A percentile compares a stretch with the other conserved stretches of the same genome.
These are phyloP conservation scores for Hirtodrosophila histrioides DNA, from an alignment of 2,888 invertebrate genomes.

Conservation along the genomic window DNA sequence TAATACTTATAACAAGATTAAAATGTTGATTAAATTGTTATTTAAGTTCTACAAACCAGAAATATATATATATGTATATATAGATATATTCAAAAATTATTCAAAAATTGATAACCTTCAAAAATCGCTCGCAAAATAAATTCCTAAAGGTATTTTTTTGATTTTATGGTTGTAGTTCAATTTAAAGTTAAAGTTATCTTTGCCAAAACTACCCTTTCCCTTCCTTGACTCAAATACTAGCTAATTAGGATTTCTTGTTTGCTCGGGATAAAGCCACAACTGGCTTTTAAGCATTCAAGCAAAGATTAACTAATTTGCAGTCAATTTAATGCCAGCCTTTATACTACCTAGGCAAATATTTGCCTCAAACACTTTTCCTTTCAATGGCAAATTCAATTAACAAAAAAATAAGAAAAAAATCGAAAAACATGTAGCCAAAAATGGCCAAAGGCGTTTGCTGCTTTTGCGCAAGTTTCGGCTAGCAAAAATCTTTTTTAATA, in stretches of 20 bases:
- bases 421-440: constrained; percentile 40
- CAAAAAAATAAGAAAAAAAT: constrained; percentile 27
- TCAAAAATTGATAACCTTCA: too few relatives aligned
- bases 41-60: too few relatives aligned
- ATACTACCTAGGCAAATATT: constrained; percentile 50
- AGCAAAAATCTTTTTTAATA: constrained; percentile 57
- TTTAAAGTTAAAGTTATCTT: background rate
- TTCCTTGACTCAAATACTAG: background rate
- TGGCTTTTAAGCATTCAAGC: background rate
- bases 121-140: too few relatives aligned
- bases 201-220: too few relatives aligned
- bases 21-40: too few relatives aligned
- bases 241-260: constrained; percentile 22
- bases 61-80: too few relatives aligned
- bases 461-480: constrained; percentile 37
- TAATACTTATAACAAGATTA: too few relatives aligned
- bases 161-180: background rate
- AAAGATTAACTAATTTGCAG: constrained; percentile 39
- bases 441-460: constrained; percentile 33
- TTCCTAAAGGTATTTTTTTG: too few relatives aligned
- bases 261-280: background rate
- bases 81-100: too few relatives aligned
- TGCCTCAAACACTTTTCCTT: constrained; percentile 56
- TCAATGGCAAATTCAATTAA: constrained; percentile 54
- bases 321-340: constrained; percentile 40